These are phyloP conservation scores for Dicrostonyx torquatus DNA, from an alignment of 2,797 vertebrate species.

Conservation along the genomic window DNA sequence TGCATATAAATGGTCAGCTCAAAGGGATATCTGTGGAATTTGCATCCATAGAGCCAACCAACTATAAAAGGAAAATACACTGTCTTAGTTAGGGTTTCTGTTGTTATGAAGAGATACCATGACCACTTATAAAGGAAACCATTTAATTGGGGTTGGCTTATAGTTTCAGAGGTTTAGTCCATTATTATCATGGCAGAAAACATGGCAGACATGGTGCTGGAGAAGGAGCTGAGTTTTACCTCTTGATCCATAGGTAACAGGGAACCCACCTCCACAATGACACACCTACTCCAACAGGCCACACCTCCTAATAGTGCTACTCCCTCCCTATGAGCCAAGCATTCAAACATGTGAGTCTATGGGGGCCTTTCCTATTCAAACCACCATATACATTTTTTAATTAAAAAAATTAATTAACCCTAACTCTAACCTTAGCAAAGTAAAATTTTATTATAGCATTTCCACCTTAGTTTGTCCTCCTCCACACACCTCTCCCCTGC, in stretches of 20 bases:
- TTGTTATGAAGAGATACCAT: neutral
- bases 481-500: neutral
- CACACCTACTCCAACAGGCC: neutral
- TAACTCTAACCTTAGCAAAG: neutral
- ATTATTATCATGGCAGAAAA: neutral
- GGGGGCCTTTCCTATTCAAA: neutral
- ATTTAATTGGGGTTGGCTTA: neutral
- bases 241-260: neutral
- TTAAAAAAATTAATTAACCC: neutral
- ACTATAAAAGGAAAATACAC: neutral
- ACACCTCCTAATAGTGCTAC: neutral
- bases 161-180: neutral
- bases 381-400: neutral
- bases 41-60: neutral
- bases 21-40: neutral
- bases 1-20: neutral
- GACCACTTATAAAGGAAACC: neutral
- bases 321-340: neutral
- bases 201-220: neutral
- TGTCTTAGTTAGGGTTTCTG: neutral
- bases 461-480: neutral
- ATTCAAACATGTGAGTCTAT: neutral
- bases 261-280: neutral
- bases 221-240: neutral
- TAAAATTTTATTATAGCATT: neutral